phyloP scores from a whole-genome alignment of 2,113 vertebrate species.

The Fulmarus glacialis region DNA sequence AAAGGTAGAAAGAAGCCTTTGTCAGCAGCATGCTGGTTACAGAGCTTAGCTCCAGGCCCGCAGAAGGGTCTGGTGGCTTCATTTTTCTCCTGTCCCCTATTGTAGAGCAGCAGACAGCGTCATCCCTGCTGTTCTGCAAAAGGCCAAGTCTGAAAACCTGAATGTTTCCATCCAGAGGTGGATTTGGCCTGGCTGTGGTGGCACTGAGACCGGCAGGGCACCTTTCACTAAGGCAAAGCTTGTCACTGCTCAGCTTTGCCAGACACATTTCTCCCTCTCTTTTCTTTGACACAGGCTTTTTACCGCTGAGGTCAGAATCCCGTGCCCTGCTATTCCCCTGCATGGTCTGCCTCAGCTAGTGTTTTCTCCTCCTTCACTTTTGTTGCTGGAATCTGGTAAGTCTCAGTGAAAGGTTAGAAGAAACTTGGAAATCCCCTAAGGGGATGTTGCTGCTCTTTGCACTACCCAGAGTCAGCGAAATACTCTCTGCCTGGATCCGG shows the following conservation, averaged over 20 bases:
- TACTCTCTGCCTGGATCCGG: neutral
- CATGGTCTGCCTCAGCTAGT: neutral
- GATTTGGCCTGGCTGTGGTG: neutral
- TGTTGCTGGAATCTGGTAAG: neutral
- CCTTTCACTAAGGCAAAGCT: neutral
- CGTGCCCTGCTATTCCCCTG: neutral
- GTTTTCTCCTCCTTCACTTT: slow-evolving; percentile 10
- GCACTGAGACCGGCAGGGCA: neutral
- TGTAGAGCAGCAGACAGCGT: neutral
- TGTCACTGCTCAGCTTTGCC: neutral
- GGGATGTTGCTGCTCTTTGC: neutral
- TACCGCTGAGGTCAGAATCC: neutral
- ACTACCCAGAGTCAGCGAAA: neutral
- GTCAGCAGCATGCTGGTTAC: neutral
- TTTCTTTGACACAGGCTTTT: neutral
- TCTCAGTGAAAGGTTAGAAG: neutral
- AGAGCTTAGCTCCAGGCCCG: neutral
- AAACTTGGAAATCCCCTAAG: neutral
- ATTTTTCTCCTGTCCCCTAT: neutral
- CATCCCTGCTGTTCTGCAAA: neutral
- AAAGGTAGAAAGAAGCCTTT: neutral
- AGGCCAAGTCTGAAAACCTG: neutral
- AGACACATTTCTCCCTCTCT: neutral
- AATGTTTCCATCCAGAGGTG: neutral
- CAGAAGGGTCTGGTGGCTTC: neutral